A percentile compares a stretch with the other conserved stretches of the same genome.
These are phyloP conservation scores for Thymelicus lineola DNA, from an alignment of 2,888 invertebrate species.

Conservation along the genomic window DNA sequence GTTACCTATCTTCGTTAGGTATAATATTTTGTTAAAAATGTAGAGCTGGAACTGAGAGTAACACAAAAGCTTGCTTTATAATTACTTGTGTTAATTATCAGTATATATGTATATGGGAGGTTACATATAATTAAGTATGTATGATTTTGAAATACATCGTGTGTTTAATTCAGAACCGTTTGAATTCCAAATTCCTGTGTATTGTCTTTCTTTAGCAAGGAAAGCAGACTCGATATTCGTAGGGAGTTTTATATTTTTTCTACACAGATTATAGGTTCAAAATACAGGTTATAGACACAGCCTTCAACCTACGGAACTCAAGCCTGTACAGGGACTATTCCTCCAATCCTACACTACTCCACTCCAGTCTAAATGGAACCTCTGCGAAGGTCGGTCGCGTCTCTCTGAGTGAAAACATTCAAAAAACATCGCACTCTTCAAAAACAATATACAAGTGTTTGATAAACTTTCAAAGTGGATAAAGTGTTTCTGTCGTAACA, in stretches of 20 bases:
- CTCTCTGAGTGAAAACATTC: not conserved
- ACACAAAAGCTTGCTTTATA: too few species aligned
- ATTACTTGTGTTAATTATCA: too few species aligned
- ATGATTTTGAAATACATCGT: too few species aligned
- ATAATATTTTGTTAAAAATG: too few species aligned
- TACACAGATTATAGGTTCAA: conserved; percentile 27
- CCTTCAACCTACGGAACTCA: conserved; percentile 17
- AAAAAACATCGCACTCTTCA: conserved; percentile 22
- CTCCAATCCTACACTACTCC: conserved; percentile 41
- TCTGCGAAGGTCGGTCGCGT: conserved; percentile 55
- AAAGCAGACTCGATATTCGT: not conserved
- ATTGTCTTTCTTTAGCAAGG: too few species aligned
- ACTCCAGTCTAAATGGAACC: conserved; percentile 57
- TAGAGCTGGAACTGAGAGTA: too few species aligned
- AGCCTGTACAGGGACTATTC: conserved; percentile 12
- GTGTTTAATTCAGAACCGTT: too few species aligned
- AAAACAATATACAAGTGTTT: conserved; percentile 19
- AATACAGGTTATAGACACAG: conserved; percentile 31
- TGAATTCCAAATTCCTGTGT: too few species aligned
- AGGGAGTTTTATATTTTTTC: conserved; percentile 21
- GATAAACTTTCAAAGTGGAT: conserved; percentile 11
- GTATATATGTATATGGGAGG: too few species aligned
- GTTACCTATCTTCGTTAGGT: too few species aligned
- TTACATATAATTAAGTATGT: too few species aligned
- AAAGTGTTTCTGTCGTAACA: conserved; percentile 15